These are phyloP conservation scores for Clarias macrocephalus DNA, from an alignment of 2,113 vertebrate genomes.

Conservation along the genomic window DNA sequence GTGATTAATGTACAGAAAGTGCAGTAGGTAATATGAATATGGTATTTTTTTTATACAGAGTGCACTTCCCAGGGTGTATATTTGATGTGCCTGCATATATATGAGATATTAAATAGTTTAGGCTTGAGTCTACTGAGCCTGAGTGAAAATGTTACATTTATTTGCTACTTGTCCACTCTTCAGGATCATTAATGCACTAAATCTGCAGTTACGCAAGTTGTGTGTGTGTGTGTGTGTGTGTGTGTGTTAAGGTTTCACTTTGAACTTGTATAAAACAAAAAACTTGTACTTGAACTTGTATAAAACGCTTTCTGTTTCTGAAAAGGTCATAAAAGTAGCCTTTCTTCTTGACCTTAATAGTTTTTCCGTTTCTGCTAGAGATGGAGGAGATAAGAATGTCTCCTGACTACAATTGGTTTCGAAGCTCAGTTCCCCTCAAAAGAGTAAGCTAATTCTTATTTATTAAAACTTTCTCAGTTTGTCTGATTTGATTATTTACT, in stretches of 20 bases:
- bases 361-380: conserved; percentile 55
- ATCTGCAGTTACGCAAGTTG: background rate
- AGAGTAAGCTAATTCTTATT: conserved; percentile 76
- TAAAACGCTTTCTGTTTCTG: background rate
- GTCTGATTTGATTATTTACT: background rate
- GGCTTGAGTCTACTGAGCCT: background rate
- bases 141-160: background rate
- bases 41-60: background rate
- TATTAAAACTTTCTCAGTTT: background rate
- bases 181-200: background rate
- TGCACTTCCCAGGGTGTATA: background rate
- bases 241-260: background rate
- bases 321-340: background rate
- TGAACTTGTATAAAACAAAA: background rate
- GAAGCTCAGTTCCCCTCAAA: conserved; percentile 96
- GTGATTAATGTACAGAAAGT: too few relatives aligned
- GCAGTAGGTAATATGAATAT: too few relatives aligned
- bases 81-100: background rate
- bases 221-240: background rate
- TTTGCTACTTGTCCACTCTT: background rate
- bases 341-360: background rate
- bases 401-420: conserved; percentile 98
- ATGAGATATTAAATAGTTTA: background rate
- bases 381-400: conserved; percentile 99
- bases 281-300: too few relatives aligned